Percentiles rank a stretch among this genome's conserved stretches.
Evolutionary conservation across 2,113 vertebrate species (phyloP).

Genomic region (Panurus biarmicus): DNA sequence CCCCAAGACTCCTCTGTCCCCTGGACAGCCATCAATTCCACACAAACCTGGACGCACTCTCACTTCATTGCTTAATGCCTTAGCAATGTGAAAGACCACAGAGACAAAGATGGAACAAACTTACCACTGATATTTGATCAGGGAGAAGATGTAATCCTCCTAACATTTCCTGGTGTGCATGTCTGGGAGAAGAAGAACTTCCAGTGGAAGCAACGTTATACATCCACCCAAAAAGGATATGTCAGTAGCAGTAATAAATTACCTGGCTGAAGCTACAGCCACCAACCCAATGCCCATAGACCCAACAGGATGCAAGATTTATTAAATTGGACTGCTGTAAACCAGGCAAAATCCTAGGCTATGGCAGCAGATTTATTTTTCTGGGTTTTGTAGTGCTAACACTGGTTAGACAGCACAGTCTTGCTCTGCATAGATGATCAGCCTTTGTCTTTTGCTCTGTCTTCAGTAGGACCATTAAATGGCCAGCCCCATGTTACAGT

Average conservation of each 20-base stretch:
- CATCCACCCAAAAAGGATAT: background rate
- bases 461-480: background rate
- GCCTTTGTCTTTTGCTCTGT: background rate
- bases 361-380: background rate
- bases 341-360: background rate
- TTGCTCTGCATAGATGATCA: background rate
- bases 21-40: background rate
- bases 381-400: background rate
- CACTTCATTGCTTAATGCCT: background rate
- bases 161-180: background rate
- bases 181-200: background rate
- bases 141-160: background rate
- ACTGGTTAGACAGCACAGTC: background rate
- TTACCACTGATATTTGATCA: background rate
- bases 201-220: background rate
- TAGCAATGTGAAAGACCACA: background rate
- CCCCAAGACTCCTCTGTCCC: background rate
- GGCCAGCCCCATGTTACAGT: background rate
- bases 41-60: fast-evolving
- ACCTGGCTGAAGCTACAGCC: background rate
- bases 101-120: background rate
- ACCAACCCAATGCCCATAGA: background rate
- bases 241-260: background rate
- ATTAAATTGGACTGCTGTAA: background rate
- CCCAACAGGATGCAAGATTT: background rate